Evolutionary conservation across 2,888 invertebrate species (phyloP), one percentile per base, ranked within the genome.

Genomic region (Netelia melanura): DNA sequence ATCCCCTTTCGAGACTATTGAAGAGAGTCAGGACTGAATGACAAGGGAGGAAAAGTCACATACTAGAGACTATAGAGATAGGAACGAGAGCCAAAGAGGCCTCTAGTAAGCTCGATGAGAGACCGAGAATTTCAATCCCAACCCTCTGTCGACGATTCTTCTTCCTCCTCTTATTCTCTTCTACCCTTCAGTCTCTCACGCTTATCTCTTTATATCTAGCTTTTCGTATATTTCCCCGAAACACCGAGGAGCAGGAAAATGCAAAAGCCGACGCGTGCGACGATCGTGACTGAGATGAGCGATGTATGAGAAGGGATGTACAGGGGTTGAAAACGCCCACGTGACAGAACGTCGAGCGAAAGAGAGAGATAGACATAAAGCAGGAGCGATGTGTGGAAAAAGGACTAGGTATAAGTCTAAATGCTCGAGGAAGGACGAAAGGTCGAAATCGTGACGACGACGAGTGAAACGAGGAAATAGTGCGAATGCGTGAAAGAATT

Each of bases 401-500:
- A 23, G 3, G 58, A 11, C 54, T 17, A 17, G 17, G 17, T 30
- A 64, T 62, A 77, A 48, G 52, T 23, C 2, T 30, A 25, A 67
- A 81, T 61, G 75, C 54, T 79, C 52, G 72, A 30, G 75, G 43
- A 56, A 81, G 81, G 72, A 61, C 72, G 25, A 56, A 61, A 65
- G 72, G 71, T 76, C 52, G 77, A 54, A 38, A 61, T 44, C 30
- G 67, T 72, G 72, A 77, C 61, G 30, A 67, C 72, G 43, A 71
- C 3, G 43, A 70, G 54, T 38, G 17, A 48, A 64, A 21, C 44
- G 56, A 25, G 3, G 11, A 58, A 52, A 64, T 30, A 30, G 5
- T 5, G 44, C 67, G 67, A 9, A 58, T 43, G 64, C 81, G 81
- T 81, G 84, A 76, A 78, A 78, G 81, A 84, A 84, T 84, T 84